Base-by-base conservation (phyloP, 2,797 vertebrate species). In the Phaenicophaeus curvirostris region DNA sequence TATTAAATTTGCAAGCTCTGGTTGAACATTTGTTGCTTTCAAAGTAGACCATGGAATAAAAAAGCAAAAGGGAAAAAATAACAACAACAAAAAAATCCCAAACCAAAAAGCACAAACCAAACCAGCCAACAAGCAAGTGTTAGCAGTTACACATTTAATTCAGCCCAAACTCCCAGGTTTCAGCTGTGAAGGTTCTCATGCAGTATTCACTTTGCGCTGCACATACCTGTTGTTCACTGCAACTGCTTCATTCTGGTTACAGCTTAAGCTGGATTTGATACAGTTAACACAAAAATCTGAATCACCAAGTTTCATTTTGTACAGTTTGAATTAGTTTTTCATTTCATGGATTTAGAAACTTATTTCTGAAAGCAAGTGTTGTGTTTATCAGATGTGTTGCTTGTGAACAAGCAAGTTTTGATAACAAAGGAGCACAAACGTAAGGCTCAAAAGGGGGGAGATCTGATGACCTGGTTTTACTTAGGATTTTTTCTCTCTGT, bases 381-480 rank as follows among this genome's bases (percentile, higher is more conserved):
- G 31, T 14, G 1, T 88, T 93, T 91, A 57, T 71, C 44, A 19
- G 15, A 25, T 42, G 13, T 30, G 42, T 77, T 79, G 24, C 31
- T 46, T 61, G 31, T 66, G 61, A 86, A 37, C 31, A 35, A 39
- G 2, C 53, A 51, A 30, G 9, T 33, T n/a, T 57, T 69, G 61
- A 33, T 67, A 23, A 74, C 14, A 57, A 58, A 73, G 15, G 27
- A 91, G 39, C 50, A 31, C 41, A 42, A 8, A 76, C 84, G 12
- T 58, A 63, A 73, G 41, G 27, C 37, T 96, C 59, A 57, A 63
- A 92, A 80, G 31, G 48, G 37, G 54, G 14, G 48, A 74, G 28
- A 85, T 75, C 76, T 78, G 69, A 82, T 95, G 87, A 78, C 85
- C 78, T 83, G 37, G 8, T 85, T 96, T 91, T 72, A 71, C 68